Conservation (phyloP, 2,888 invertebrate species). For the Yponomeuta malinellus region DNA sequence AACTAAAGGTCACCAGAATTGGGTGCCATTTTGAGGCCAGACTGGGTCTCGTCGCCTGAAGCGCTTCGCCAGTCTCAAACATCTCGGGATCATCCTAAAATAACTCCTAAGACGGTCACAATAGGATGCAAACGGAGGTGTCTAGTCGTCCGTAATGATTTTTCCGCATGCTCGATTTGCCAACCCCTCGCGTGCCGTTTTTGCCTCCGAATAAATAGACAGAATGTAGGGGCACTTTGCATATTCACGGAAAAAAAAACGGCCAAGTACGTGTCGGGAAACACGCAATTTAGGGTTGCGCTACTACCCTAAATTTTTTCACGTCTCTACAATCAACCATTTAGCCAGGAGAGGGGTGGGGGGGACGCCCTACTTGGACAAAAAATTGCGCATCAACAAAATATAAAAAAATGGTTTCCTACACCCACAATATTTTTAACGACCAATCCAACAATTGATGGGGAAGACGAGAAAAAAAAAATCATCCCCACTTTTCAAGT, state of each 20-base stretch:
- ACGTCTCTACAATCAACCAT: too few relatives aligned
- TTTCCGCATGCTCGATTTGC: slow-evolving; percentile 9
- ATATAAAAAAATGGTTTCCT: too few relatives aligned
- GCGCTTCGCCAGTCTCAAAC: background rate
- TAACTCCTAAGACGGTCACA: background rate
- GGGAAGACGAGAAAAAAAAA: too few relatives aligned
- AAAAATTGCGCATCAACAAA: too few relatives aligned
- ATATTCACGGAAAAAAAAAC: background rate
- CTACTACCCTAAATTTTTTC: too few relatives aligned
- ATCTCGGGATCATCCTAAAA: background rate
- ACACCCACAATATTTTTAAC: too few relatives aligned
- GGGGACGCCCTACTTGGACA: too few relatives aligned
- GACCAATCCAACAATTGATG: too few relatives aligned
- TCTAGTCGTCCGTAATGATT: background rate
- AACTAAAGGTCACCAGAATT: background rate
- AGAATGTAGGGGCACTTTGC: background rate
- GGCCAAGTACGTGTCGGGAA: too few relatives aligned
- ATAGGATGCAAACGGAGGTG: background rate
- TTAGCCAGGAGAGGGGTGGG: too few relatives aligned
- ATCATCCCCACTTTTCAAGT: too few relatives aligned
- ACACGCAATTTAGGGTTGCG: too few relatives aligned
- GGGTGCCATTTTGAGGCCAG: background rate
- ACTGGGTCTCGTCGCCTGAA: background rate
- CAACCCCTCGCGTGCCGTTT: slow-evolving; percentile 7
- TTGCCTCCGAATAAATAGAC: slow-evolving; percentile 3